These are phyloP conservation scores for Leucophenga varia DNA, from an alignment of 1,140 invertebrate genomes.

Conservation along the genomic window DNA sequence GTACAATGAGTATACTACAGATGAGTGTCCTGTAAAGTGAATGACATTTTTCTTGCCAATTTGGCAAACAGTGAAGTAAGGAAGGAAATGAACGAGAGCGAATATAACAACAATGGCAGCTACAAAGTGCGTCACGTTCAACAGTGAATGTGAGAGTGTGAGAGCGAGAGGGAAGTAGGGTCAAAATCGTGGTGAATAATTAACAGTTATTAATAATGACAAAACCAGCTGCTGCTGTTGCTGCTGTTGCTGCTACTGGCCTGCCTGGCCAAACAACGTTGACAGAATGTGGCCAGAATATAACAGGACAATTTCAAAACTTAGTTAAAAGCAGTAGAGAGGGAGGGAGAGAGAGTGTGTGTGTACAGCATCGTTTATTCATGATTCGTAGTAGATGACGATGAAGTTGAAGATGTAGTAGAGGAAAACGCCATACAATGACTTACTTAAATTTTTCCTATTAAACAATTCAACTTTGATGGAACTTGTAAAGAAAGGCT, in stretches of 20 bases:
- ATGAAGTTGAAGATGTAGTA: constrained; percentile 10
- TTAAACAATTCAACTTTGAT: too few species aligned
- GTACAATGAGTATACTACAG: too few species aligned
- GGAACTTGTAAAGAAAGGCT: too few species aligned
- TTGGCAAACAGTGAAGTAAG: constrained; percentile 11
- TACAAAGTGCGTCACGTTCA: too few species aligned
- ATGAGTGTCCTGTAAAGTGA: too few species aligned
- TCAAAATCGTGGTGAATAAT: constrained; percentile 50
- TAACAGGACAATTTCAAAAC: too few species aligned
- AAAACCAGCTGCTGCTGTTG: constrained; percentile 41
- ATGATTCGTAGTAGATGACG: neutral
- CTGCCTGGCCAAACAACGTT: neutral
- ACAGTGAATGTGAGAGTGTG: too few species aligned
- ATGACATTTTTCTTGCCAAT: constrained; percentile 5
- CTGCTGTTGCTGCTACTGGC: constrained; percentile 29
- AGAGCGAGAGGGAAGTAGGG: too few species aligned
- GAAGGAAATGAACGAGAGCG: neutral
- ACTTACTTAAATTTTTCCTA: too few species aligned
- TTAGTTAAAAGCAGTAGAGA: too few species aligned
- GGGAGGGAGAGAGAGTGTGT: neutral
- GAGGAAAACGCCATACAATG: too few species aligned
- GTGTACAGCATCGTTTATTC: neutral
- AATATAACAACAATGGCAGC: constrained; percentile 14
- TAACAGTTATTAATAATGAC: constrained; percentile 56
- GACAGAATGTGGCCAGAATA: neutral